Evolutionary conservation across 1,140 invertebrate genomes (phyloP), one percentile per base, ranked within the genome.

Genomic region (Drosophila varians): DNA sequence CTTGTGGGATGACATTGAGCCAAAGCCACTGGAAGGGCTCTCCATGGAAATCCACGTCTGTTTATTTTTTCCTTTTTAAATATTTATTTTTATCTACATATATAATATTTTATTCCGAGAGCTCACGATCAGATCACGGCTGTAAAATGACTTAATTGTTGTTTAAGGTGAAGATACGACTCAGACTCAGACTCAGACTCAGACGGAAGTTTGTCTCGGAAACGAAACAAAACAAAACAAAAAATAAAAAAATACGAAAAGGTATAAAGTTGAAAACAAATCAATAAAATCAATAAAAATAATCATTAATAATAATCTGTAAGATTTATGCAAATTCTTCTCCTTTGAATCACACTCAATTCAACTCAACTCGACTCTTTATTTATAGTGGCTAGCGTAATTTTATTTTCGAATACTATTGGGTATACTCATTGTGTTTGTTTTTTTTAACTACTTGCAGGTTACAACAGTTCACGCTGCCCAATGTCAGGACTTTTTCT

Each of bases 381-480:
- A 74, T 83, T 83, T 83, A 70, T 82, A 82, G 69, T 57, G 43
- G 53, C 55, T 76, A 82, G 79, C 77, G 77, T 73, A 80, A 80
- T 57, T 49, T 46, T 52, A 12, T 54, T 54, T 46, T 57, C n/a
- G 28, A 52, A 21, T 46, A 54, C 16, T 47, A 56, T 28, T 26
- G 23, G 45, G 36, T 19, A 43, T 52, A 76, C 55, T 77, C 25
- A 86, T 72, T 49, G 38, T 31, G 7, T 45, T 53, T 36, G 55
- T 8, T 66, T 55, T n/a, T 23, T 40, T 48, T 34, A n/a, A 46
- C 31, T 64, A 70, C 45, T 90, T 90, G 34, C 83, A 90, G 88
- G 88, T 90, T 90, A 90, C 87, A 57, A 90, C 88, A 90, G 88
- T 90, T 90, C 71, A 80, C 73, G 83, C 88, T 87, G 82, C 77